These are phyloP conservation scores for Chymomyza amoena DNA, from an alignment of 2,888 invertebrate genomes.

Conservation along the genomic window DNA sequence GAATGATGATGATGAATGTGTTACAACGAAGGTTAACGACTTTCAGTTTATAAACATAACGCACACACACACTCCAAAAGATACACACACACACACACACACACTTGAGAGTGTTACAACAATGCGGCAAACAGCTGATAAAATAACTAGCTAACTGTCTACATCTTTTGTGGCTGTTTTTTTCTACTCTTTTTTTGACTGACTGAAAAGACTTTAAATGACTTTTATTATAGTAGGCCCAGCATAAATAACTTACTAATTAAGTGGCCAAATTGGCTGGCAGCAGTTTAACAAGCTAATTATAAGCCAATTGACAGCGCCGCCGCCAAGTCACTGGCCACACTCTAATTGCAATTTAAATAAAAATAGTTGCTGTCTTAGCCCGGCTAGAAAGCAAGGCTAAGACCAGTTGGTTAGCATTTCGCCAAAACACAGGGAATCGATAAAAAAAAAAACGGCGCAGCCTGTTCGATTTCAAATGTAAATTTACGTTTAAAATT, in stretches of 20 bases:
- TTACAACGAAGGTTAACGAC: slow-evolving; percentile 76
- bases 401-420: slow-evolving; percentile 53
- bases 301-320: slow-evolving; percentile 48
- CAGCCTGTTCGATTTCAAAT: slow-evolving; percentile 16
- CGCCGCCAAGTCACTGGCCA: slow-evolving; percentile 20
- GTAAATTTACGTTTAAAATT: slow-evolving; percentile 60
- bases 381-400: slow-evolving; percentile 24
- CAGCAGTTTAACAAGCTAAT: slow-evolving; percentile 66
- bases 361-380: slow-evolving; percentile 49
- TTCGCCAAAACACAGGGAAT: slow-evolving; percentile 45
- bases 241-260: not conserved
- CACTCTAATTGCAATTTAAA: slow-evolving; percentile 65
- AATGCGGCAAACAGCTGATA: slow-evolving; percentile 54
- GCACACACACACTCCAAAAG: slow-evolving; percentile 26
- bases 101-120: not conserved
- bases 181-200: slow-evolving; percentile 1
- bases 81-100: not conserved
- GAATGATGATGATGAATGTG: slow-evolving; percentile 74
- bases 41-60: slow-evolving; percentile 65
- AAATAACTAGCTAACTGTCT: not conserved
- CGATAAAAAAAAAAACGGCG: slow-evolving; percentile 25
- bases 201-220: not conserved
- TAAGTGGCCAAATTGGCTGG: slow-evolving; percentile 5
- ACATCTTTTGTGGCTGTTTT: slow-evolving; percentile 19
- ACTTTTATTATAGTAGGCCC: not conserved